Evolutionary conservation across 2,888 invertebrate species (phyloP).

Genomic region (Phytoseiulus persimilis): DNA sequence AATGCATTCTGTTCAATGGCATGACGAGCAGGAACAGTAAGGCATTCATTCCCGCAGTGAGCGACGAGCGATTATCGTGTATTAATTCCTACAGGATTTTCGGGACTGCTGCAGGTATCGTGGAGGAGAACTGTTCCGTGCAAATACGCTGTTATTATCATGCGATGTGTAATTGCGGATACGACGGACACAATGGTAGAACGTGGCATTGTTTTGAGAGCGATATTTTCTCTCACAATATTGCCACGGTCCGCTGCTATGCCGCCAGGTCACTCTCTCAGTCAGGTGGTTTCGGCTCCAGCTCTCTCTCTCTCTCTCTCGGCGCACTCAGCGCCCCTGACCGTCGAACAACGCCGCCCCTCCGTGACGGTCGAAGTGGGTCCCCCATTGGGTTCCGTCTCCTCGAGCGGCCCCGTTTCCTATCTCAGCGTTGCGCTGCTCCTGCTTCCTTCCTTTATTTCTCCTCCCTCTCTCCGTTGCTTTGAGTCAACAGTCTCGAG

Average conservation of each 20-base stretch:
- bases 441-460: neutral
- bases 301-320: neutral
- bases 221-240: neutral
- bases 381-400: neutral
- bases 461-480: neutral
- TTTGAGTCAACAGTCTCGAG: neutral
- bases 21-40: no score
- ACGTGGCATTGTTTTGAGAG: neutral
- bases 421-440: neutral
- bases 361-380: neutral
- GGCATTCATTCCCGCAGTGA: no score
- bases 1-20: no score
- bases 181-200: neutral
- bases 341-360: neutral
- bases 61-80: no score
- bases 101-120: neutral
- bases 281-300: neutral
- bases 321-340: neutral
- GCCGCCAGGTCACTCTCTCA: neutral
- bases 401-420: neutral
- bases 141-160: neutral
- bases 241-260: neutral
- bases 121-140: neutral
- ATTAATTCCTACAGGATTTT: neutral
- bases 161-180: neutral